These are phyloP conservation scores for Nansenia antarctica DNA, from an alignment of 2,113 vertebrate species.

Conservation along the genomic window DNA sequence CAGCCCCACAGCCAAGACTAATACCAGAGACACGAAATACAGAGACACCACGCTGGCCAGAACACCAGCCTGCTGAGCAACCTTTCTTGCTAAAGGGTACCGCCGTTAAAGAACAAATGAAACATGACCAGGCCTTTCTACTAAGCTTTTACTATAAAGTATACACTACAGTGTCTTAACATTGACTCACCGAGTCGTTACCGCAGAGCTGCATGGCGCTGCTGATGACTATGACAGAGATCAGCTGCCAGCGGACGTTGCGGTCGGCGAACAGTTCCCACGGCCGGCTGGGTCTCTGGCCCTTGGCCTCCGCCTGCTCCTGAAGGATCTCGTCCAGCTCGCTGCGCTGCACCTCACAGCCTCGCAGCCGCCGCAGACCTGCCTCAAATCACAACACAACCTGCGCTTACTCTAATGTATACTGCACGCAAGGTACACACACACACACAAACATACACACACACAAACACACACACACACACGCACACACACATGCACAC, in stretches of 20 bases:
- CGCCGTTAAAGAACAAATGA: no score
- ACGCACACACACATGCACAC: neutral
- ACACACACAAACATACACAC: neutral
- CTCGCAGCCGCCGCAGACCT: slow-evolving; percentile 82
- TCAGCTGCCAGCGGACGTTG: slow-evolving; percentile 80
- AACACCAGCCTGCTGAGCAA: neutral
- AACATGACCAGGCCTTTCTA: no score
- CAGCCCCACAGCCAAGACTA: neutral
- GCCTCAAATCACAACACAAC: slow-evolving; percentile 21
- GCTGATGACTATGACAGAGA: slow-evolving; percentile 80
- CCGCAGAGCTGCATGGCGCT: slow-evolving; percentile 91
- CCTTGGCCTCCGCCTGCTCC: slow-evolving; percentile 77
- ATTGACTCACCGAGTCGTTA: slow-evolving; percentile 81
- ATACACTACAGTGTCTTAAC: neutral
- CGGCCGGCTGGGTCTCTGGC: slow-evolving; percentile 54
- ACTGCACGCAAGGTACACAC: no score
- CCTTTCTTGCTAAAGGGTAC: no score
- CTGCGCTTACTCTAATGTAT: neutral
- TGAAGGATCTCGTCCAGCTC: slow-evolving; percentile 86
- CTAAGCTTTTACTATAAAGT: no score
- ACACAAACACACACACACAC: neutral
- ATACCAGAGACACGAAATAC: neutral
- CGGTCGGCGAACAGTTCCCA: slow-evolving; percentile 81
- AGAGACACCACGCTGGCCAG: neutral
- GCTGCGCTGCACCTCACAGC: slow-evolving; percentile 63